These are phyloP conservation scores for Chionodraco myersi DNA, from an alignment of 2,113 vertebrate genomes.

Conservation along the genomic window DNA sequence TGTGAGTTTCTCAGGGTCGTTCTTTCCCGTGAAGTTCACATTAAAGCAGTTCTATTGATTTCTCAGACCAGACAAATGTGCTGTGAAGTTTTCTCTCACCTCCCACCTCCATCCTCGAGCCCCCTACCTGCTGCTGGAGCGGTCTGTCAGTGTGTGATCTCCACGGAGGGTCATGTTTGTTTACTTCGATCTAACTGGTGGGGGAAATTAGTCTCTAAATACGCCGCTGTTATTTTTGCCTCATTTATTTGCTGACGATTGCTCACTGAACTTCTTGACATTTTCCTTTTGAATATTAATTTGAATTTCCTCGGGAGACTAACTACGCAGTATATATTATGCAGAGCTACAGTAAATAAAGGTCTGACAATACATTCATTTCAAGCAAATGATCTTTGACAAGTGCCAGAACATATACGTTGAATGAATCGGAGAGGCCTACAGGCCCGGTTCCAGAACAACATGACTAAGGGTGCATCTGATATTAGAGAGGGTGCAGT, in stretches of 20 bases:
- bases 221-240: constrained; percentile 10
- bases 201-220: constrained; percentile 34
- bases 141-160: background rate
- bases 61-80: constrained; percentile 66
- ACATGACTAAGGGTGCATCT: too few species aligned
- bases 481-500: too few species aligned
- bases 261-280: constrained; percentile 19
- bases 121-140: constrained; percentile 42
- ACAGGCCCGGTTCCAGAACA: too few species aligned
- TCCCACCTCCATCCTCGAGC: constrained; percentile 46
- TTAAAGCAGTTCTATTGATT: constrained; percentile 82
- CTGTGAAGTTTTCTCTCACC: constrained; percentile 65
- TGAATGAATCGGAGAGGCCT: background rate
- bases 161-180: constrained; percentile 53
- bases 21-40: constrained; percentile 73
- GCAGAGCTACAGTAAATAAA: constrained; percentile 18
- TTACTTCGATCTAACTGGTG: constrained; percentile 48
- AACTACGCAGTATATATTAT: constrained; percentile 17
- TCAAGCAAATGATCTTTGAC: constrained; percentile 14
- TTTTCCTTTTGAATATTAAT: constrained; percentile 37
- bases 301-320: background rate
- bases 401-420: background rate
- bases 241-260: constrained; percentile 11
- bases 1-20: constrained; percentile 58
- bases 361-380: constrained; percentile 11